Evolutionary conservation across 2,888 invertebrate species (phyloP).

Genomic region (Nephrotoma flavescens): DNA sequence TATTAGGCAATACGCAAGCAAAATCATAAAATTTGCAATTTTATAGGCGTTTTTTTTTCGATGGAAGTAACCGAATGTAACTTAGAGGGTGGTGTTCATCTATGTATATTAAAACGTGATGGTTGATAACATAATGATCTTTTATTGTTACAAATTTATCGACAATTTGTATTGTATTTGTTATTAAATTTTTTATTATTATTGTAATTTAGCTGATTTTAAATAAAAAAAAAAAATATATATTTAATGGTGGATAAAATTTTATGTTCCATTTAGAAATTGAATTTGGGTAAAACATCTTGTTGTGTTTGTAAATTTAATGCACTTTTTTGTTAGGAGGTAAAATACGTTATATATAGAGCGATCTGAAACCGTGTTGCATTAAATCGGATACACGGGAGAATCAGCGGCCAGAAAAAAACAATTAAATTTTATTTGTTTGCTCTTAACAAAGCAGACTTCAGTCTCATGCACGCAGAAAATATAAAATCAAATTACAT

Average conservation of each 20-base stretch:
- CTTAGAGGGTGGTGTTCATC: not conserved
- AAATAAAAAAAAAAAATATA: not conserved
- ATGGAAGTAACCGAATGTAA: not conserved
- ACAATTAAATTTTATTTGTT: not conserved
- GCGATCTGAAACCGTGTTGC: too few relatives aligned
- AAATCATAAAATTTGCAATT: not conserved
- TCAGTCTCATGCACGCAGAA: not conserved
- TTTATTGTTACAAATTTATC: not conserved
- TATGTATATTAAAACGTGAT: not conserved
- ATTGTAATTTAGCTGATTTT: not conserved
- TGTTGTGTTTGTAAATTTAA: too few relatives aligned
- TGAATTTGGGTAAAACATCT: not conserved
- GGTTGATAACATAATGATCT: not conserved
- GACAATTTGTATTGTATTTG: not conserved
- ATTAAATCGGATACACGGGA: too few relatives aligned
- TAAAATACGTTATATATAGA: too few relatives aligned
- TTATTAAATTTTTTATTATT: not conserved
- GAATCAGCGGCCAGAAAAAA: not conserved
- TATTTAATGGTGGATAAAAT: not conserved
- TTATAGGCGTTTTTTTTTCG: not conserved
- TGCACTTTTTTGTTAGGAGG: too few relatives aligned
- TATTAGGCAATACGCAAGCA: not conserved
- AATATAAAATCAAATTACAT: not conserved
- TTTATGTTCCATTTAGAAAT: not conserved
- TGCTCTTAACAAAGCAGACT: not conserved